Base-by-base conservation (phyloP, 2,113 vertebrate species). In the Limnothrissa miodon region DNA sequence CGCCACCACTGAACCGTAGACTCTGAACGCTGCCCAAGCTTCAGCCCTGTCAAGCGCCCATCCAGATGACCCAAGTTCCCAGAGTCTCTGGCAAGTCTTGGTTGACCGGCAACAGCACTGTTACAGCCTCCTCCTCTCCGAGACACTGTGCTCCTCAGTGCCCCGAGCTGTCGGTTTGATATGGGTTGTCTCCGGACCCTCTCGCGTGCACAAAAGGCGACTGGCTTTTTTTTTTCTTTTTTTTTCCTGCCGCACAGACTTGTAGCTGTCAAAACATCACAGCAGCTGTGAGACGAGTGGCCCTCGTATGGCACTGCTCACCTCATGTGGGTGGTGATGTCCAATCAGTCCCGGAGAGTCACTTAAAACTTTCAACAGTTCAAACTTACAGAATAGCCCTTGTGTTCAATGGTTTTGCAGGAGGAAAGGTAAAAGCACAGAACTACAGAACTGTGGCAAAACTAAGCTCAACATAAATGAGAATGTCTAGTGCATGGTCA, bases 121-220 rank as follows among this genome's bases (percentile, higher is more conserved):
- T 21, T n/a, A 19, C 62, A 25, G 29, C 62, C 62, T 11, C 25
- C 62, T 33, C 29, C 29, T 36, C 62, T 15, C 33, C n/a, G 62
- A 36, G 8, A 29, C 25, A 13, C 25, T 8, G 29, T 8, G 11
- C 1, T 9, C 62, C n/a, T 8, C 29, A 13, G n/a, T 59, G 25
- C 62, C 62, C 62, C 62, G 62, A 70, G 62, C 62, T 70, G 62
- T 70, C 62, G 62, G 25, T 36, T 70, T 70, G 62, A 70, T 29
- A 70, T 9, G 62, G 62, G 25, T 70, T 29, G 62, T 70, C 62
- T 70, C 9, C 62, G 62, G 62, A 33, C 62, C 42, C 42, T 42
- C 62, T 70, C 25, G 9, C 25, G 62, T 25, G 62, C 62, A 70
- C 62, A 36, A 13, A 29, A 70, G n/a, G 62, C 29, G 62, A 36